Base-by-base conservation (phyloP, 2,797 vertebrate genomes). In the Hirundo rustica region DNA sequence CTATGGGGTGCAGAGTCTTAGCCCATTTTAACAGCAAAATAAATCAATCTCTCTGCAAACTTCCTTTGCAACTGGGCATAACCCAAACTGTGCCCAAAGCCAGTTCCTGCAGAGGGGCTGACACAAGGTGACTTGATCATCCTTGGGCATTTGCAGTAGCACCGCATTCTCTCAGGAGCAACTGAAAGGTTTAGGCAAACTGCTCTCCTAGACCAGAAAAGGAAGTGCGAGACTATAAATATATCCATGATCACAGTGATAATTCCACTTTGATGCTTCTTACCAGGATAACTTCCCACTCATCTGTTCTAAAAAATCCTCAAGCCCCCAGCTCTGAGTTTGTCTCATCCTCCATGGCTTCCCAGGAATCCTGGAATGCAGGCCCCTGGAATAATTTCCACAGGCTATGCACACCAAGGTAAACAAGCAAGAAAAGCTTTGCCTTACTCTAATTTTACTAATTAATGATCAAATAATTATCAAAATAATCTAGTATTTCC, bases 251-350 rank as follows among this genome's bases (percentile, higher is more conserved):
- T 74, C 38, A 62, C 25, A 85, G 79, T 29, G 38, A 80, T 48
- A 71, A 53, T 16, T 74, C 40, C 74, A 83, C 78, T 92, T 88
- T 36, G 45, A 85, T 23, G 10, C 45, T 81, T 81, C 91, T 96
- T 90, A 90, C 85, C 89, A 77, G 70, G 73, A 7, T 42, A 86
- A 70, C 60, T 85, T 92, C 90, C 84, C 71, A 95, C 75, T 87
- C 74, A 87, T 73, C 79, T 74, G 40, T 53, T 71, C 89, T 94
- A 88, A 93, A 85, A 95, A 85, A 65, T 80, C 73, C 78, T 76
- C 89, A 88, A 30, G 70, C 64, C 61, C 47, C 72, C 92, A 38
- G 50, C 36, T 92, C n/a, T 18, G 25, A 67, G 71, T 68, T 85
- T 77, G 36, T 32, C 54, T 68, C 84, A 74, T 65, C 78, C 66